phyloP scores from a whole-genome alignment of 2,888 invertebrate species.

The Thymelicus lineola region DNA sequence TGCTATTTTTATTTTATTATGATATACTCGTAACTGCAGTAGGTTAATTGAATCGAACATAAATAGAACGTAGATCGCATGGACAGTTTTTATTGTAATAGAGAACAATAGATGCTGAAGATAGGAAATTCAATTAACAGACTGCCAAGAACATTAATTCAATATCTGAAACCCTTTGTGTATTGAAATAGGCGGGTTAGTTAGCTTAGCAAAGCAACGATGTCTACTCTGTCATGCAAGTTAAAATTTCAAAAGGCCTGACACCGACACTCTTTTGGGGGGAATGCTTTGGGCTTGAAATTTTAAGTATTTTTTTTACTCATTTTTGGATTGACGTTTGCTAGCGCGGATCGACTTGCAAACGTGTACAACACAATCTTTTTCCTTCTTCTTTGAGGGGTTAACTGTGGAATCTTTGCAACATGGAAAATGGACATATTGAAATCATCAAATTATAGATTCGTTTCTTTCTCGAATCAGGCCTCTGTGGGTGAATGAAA shows the following conservation, averaged over 20 bases:
- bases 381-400: too few relatives aligned
- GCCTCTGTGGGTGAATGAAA: too few relatives aligned
- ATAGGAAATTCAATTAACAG: slow-evolving; percentile 6
- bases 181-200: background rate
- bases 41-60: background rate
- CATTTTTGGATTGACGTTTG: background rate
- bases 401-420: too few relatives aligned
- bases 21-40: background rate
- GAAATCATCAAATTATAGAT: too few relatives aligned
- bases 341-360: background rate
- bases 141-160: background rate
- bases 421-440: too few relatives aligned
- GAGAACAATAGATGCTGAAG: background rate
- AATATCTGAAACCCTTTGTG: background rate
- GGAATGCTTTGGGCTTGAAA: background rate
- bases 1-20: slow-evolving; percentile 38
- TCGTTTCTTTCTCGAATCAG: too few relatives aligned
- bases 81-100: background rate
- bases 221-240: background rate
- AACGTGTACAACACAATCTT: too few relatives aligned
- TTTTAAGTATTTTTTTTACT: background rate
- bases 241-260: background rate
- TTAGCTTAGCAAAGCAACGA: background rate
- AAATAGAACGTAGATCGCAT: background rate
- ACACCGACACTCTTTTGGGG: background rate